Percentiles rank a stretch among this genome's conserved stretches.
Evolutionary conservation across 2,888 invertebrate genomes (phyloP).

Genomic region (Pristionchus mayeri): DNA sequence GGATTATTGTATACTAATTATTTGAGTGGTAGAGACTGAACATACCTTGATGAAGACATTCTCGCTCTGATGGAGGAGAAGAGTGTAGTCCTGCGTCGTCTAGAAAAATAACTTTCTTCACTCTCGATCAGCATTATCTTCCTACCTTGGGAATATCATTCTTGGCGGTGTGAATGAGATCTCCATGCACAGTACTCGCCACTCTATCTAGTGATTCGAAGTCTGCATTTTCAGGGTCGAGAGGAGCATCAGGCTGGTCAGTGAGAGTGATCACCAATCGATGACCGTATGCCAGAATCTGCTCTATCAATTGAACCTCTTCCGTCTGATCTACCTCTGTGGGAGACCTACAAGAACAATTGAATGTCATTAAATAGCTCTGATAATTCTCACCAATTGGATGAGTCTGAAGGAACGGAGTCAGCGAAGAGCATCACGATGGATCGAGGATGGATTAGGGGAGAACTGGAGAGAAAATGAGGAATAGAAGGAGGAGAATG

Average conservation of each 20-base stretch:
- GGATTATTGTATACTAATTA: too few species aligned
- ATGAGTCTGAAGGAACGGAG: constrained; percentile 27
- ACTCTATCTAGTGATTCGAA: constrained; percentile 41
- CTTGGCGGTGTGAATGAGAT: constrained; percentile 38
- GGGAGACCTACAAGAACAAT: constrained; percentile 6
- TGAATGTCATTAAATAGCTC: not conserved
- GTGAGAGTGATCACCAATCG: constrained; percentile 37
- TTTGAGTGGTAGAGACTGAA: not conserved
- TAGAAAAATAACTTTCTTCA: not conserved
- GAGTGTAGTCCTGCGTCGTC: constrained; percentile 2
- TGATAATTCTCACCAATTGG: constrained; percentile 8
- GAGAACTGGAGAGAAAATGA: constrained; percentile 7
- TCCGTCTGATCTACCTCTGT: constrained; percentile 30
- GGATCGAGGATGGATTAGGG: constrained; percentile 42
- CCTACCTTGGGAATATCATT: not conserved
- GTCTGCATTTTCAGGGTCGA: not conserved
- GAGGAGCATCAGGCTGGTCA: constrained; percentile 12
- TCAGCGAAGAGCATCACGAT: constrained; percentile 47
- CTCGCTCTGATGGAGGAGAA: constrained; percentile 25
- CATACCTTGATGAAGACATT: constrained; percentile 41
- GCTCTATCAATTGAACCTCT: constrained; percentile 36
- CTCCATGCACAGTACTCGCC: constrained; percentile 1
- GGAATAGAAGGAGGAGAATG: not conserved
- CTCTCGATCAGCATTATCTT: too few species aligned
- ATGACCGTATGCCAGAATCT: constrained; percentile 39